Percentiles rank a stretch among this genome's conserved stretches.
phyloP scores from a whole-genome alignment of 2,113 vertebrate species.

The Spilogale gracilis region DNA sequence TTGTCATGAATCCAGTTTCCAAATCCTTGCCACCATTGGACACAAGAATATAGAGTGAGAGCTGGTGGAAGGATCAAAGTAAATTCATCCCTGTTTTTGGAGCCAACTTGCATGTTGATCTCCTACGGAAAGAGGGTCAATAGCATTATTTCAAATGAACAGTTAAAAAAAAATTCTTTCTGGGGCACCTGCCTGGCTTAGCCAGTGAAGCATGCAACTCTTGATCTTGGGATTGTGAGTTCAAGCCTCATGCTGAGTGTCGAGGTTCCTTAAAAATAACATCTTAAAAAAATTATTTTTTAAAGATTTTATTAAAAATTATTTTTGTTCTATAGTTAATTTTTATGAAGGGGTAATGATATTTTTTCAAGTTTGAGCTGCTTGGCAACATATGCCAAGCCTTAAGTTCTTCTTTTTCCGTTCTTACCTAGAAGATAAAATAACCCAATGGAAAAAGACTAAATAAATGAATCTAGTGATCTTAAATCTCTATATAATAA shows the following conservation, averaged over 20 bases:
- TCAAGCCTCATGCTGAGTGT: not conserved
- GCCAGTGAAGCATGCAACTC: not conserved
- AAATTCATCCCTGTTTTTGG: not conserved
- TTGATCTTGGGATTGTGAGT: not conserved
- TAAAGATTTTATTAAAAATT: not conserved
- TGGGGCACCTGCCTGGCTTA: not conserved
- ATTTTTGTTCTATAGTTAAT: not conserved
- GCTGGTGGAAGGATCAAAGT: not conserved
- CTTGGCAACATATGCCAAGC: conserved; percentile 6
- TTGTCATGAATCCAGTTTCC: not conserved
- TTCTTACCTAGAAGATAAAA: not conserved
- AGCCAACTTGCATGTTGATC: not conserved
- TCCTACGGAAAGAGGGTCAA: not conserved
- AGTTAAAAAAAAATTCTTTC: not conserved
- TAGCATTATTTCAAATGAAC: not conserved
- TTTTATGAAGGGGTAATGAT: conserved; percentile 23
- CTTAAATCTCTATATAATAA: not conserved
- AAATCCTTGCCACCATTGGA: not conserved
- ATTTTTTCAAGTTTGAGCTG: not conserved
- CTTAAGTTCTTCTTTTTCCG: not conserved
- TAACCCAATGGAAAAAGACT: not conserved
- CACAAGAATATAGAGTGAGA: not conserved
- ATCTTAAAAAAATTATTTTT: not conserved
- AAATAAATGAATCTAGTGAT: not conserved
- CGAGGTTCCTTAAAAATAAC: not conserved